Evolutionary conservation across 2,113 vertebrate species (phyloP), one percentile per base, ranked within the genome.

Genomic region (Solenodon paradoxus): DNA sequence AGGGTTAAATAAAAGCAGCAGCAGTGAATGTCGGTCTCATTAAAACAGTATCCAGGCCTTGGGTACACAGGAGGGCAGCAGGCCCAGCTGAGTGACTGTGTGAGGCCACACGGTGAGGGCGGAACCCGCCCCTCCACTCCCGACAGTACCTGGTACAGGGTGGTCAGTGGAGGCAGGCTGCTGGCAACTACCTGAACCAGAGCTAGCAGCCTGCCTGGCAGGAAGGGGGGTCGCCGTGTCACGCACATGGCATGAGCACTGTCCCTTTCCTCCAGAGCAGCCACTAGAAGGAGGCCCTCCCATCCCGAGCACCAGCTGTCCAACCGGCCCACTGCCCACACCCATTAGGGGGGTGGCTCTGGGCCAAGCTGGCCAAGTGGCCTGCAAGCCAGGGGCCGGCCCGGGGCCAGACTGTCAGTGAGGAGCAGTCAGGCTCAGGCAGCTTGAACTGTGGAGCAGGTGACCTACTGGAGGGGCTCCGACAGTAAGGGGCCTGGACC

Each of bases 261-360:
- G 55, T 66, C 71, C 7, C 20, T 71, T 9, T 11, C 35, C 77
- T 61, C 81, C 75, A 68, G 40, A 81, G 77, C 87, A 66, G 92
- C 89, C 86, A 85, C 81, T 61, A 9, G 64, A 61, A 89, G 64
- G 87, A 90, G 94, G 77, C 79, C 22, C 78, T 40, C 86, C 80
- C 86, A 59, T 82, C 79, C 96, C 63, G 89, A 79, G 92, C 26
- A 97, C 97, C 96, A 96, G 92, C 92, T 97, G 97, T 97, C 96
- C 45, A 0, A 38, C 19, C 0, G 75, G 92, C 94, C 87, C 45
- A 20, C 32, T 88, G 88, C 92, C 95, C 53, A 16, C 17, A 63
- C 53, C 51, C 94, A 94, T 79, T 74, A 81, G 93, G 95, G 71
- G 93, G 93, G 88, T 92, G 95, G 96, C 89, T 53, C 80, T 26